Evolutionary conservation across 2,888 invertebrate genomes (phyloP), one percentile per base, ranked within the genome.

Genomic region (Calameuta pallipes): DNA sequence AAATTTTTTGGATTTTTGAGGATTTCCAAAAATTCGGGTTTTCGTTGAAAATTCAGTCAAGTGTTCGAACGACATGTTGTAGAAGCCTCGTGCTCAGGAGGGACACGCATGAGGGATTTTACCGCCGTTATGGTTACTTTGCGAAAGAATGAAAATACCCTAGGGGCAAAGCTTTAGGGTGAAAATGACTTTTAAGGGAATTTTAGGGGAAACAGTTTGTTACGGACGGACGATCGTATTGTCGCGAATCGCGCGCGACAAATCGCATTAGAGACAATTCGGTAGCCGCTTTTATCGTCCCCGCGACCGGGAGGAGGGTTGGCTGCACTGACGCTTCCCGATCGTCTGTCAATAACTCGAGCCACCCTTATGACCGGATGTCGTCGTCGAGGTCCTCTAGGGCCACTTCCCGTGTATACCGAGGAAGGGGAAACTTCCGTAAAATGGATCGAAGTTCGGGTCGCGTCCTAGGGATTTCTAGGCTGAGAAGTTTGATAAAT

Each of bases 251-350:
- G 80, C 68, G 75, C 76, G 69, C n/a, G 80, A 35, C 81, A 85
- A 88, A 87, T 88, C 85, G 82, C 84, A 87, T 87, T 86, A 86
- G 85, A 83, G 82, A 88, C 87, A 81, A 86, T 88, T 87, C 85
- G 83, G 83, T 85, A 88, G 87, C 86, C 86, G 85, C 84, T 86
- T 86, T 88, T 84, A 84, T 85, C 80, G 80, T 23, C 1, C 23
- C 56, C 9, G 0, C 1, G 9, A 56, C 23, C 56, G 56, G 2
- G 56, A 23, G 1, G 23, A 56, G 9, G 56, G 56, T 56, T 56
- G 71, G 71, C 34, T 34, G 71, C 71, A 34, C 71, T 34, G 30
- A 71, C 31, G 56, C 15, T 71, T 34, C 12, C 12, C 12, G 71
- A 31, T 31, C 31, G 31, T 34, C 12, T 71, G 71, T 71, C 71